Conservation (phyloP, 2,113 vertebrate species). For the Cebidichthys violaceus region DNA sequence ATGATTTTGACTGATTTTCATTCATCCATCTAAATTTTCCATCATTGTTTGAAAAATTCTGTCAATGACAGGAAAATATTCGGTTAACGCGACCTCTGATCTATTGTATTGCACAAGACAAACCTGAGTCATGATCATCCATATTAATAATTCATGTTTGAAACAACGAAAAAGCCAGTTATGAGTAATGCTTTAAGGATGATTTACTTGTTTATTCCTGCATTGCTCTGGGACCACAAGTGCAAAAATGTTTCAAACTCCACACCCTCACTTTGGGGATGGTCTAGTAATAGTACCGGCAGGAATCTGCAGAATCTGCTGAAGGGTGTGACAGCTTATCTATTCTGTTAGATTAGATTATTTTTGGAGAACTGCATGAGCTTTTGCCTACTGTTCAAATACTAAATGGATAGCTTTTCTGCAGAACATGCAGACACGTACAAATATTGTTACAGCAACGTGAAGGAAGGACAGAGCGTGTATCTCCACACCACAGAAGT, state of each 20-base stretch:
- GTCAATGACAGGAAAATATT: neutral
- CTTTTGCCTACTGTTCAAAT: neutral
- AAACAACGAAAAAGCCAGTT: neutral
- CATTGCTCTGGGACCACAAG: neutral
- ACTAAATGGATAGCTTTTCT: neutral
- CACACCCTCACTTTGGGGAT: constrained; percentile 29
- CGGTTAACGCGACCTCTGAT: neutral
- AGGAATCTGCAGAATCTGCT: neutral
- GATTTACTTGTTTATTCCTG: constrained; percentile 9
- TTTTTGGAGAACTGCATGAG: neutral
- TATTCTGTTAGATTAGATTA: neutral
- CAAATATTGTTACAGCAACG: neutral
- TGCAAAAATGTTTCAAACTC: constrained; percentile 23
- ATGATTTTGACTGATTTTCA: neutral
- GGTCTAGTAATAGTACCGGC: neutral
- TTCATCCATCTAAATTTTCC: neutral
- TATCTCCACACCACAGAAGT: neutral
- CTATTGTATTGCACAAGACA: too few species aligned
- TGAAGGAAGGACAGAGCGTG: neutral
- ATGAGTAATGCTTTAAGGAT: neutral
- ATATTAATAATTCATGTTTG: neutral
- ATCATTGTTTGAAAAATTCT: too few species aligned
- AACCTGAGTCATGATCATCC: neutral
- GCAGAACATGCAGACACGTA: neutral
- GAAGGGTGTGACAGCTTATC: constrained; percentile 15